Base-by-base conservation (phyloP, 1,140 invertebrate species). In the Dinothrombium tinctorium region DNA sequence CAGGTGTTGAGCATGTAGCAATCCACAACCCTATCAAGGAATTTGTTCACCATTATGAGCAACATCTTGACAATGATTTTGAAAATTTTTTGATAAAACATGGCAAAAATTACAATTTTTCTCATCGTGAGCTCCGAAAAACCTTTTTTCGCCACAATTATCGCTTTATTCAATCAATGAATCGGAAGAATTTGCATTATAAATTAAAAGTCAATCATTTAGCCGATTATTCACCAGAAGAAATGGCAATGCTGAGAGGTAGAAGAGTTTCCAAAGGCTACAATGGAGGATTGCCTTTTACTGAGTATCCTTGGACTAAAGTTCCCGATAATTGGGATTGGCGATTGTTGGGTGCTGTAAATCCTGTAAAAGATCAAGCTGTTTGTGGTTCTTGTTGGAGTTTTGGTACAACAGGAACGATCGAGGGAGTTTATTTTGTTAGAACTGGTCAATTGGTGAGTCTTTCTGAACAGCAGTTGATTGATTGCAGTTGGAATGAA, bases 401-500 rank as follows among this genome's bases (percentile, higher is more conserved):
- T 40, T 32, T 47, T 24, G 86, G 84, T 28, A 89, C 86, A 0
- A 75, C 80, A 44, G 87, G 87, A 14, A 69, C 83, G 0, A 69
- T 95, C 38, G 89, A 95, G 64, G 84, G 87, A 7, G 80, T 82
- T 0, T 73, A 76, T 53, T 94, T 86, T 56, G 38, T 65, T 1
- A 65, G 63, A 56, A 77, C 74, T 49, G 72, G 77, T 2, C 69
- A 78, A 51, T 62, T 87, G 41, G 65, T 81, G 2, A 61, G 15
- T 31, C 47, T 52, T 37, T 53, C 49, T 41, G 47, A 52, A 8
- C 55, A 77, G 67, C 78, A 84, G 33, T 62, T 95, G 31, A 73
- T 95, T 45, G 87, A 94, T 62, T 95, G 87, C 59, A 83, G 79
- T n/a, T 94, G 86, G 84, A 78, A 76, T 51, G 79, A 68, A 56